A percentile compares a stretch with the other conserved stretches of the same genome.
phyloP scores from a whole-genome alignment of 2,888 invertebrate genomes.

The Ennomos fuscantarius region DNA sequence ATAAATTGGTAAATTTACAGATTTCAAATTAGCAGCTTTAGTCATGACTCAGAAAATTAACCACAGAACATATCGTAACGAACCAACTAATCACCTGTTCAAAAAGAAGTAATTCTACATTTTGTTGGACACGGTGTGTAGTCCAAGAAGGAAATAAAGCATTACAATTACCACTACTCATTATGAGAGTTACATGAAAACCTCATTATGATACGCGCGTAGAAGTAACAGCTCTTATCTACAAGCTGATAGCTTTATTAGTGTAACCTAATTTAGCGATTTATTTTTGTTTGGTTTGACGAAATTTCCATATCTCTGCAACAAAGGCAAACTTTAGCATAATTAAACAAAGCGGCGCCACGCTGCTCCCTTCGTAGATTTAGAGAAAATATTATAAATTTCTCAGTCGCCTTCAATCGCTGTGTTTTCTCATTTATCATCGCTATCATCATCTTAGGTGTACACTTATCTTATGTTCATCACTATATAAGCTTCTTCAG shows the following conservation, averaged over 20 bases:
- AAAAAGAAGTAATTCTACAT: not conserved
- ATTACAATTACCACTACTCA: conserved; percentile 1
- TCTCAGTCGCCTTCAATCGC: too few species aligned
- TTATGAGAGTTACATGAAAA: conserved; percentile 16
- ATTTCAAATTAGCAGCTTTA: too few species aligned
- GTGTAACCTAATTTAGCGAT: conserved; percentile 25
- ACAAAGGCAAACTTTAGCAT: not conserved
- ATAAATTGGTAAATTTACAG: too few species aligned
- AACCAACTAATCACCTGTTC: conserved; percentile 1
- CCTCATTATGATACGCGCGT: conserved; percentile 14
- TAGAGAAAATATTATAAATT: too few species aligned
- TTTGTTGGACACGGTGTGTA: too few species aligned
- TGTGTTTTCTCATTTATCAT: too few species aligned
- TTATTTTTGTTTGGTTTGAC: conserved; percentile 17
- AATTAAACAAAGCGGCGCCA: too few species aligned
- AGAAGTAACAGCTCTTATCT: conserved; percentile 14
- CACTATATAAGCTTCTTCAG: too few species aligned
- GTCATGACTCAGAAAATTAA: too few species aligned
- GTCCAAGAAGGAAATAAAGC: conserved; percentile 2
- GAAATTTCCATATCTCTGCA: conserved; percentile 7
- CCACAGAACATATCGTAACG: not conserved
- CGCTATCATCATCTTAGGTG: too few species aligned
- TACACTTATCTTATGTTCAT: too few species aligned
- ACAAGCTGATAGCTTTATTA: conserved; percentile 31
- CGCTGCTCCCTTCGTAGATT: too few species aligned